Evolutionary conservation across 2,113 vertebrate genomes (phyloP), one percentile per base, ranked within the genome.

Genomic region (Cheirogaleus medius): DNA sequence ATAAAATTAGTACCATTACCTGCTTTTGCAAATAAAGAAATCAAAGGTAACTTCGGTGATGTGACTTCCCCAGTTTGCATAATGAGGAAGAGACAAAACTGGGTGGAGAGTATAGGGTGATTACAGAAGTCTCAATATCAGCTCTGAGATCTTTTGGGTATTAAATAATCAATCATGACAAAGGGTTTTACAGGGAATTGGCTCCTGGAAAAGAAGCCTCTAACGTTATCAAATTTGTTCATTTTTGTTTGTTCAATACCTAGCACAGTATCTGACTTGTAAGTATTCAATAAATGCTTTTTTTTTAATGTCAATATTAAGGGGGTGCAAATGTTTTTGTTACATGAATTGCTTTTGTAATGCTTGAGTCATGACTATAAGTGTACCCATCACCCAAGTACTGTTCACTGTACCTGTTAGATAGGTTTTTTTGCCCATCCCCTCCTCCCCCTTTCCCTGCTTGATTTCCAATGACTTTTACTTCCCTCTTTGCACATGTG

Each of bases 21-120:
- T 87, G 14, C 58, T 89, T 87, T 95, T 52, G 63, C 52, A 85
- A 47, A 88, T 49, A 73, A 54, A 87, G 68, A 92, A 77, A 71
- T 14, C 6, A 9, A 86, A 63, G 13, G 74, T 58, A 68, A 64
- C 27, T 39, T 47, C 11, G 39, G 58, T 32, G 64, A 37, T 23
- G 20, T 60, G 42, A 52, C 39, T 69, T 76, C 18, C 11, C 47
- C 63, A 47, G 15, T 74, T 49, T 3, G 29, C 29, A 64, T 9
- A 63, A 21, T 13, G 6, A 90, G 47, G 7, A 74, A 63, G 44
- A 27, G 21, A n/a, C 44, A n/a, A 20, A 32, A 42, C 27, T 15
- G 21, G 29, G 37, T 23, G 8, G 21, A 73, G n/a, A 58, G 12
- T 1, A 1, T 32, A 58, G 18, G 1, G 15, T 69, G 49, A 74